Percentiles rank a stretch among this genome's conserved stretches.
These are phyloP conservation scores for Eulithis prunata DNA, from an alignment of 2,888 invertebrate genomes.

Conservation along the genomic window DNA sequence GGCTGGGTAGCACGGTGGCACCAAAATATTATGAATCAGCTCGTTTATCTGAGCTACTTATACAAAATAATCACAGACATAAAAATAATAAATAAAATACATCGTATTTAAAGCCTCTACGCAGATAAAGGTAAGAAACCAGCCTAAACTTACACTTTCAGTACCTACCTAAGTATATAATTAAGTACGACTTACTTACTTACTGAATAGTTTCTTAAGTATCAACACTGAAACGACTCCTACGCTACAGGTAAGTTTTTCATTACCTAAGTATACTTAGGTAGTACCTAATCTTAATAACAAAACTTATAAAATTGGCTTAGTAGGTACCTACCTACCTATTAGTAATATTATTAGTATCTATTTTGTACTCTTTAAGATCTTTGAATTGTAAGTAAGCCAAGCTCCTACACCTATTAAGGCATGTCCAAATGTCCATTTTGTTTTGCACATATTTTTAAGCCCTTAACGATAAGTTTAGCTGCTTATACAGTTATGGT, in stretches of 20 bases:
- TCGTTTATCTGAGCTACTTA: neutral
- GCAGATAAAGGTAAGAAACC: neutral
- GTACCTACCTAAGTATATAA: too few relatives aligned
- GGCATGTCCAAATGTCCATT: constrained; percentile 48
- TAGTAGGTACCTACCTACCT: neutral
- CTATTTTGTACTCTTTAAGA: constrained; percentile 41
- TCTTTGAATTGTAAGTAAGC: constrained; percentile 15
- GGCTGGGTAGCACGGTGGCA: too few relatives aligned
- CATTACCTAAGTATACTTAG: neutral
- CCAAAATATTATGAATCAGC: too few relatives aligned
- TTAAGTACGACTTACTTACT: too few relatives aligned
- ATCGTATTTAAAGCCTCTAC: constrained; percentile 14
- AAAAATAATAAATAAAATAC: too few relatives aligned
- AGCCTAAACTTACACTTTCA: too few relatives aligned
- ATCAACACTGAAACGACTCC: too few relatives aligned
- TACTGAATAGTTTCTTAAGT: too few relatives aligned
- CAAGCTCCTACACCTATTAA: constrained; percentile 33
- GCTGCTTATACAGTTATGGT: constrained; percentile 54
- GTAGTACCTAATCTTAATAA: too few relatives aligned
- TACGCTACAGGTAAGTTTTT: neutral
- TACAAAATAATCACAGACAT: too few relatives aligned
- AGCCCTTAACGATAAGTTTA: constrained; percentile 51
- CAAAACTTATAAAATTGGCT: too few relatives aligned
- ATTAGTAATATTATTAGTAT: constrained; percentile 25
- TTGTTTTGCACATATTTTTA: constrained; percentile 38